Conservation (phyloP, 2,113 vertebrate species). For the Cyanistes caeruleus region DNA sequence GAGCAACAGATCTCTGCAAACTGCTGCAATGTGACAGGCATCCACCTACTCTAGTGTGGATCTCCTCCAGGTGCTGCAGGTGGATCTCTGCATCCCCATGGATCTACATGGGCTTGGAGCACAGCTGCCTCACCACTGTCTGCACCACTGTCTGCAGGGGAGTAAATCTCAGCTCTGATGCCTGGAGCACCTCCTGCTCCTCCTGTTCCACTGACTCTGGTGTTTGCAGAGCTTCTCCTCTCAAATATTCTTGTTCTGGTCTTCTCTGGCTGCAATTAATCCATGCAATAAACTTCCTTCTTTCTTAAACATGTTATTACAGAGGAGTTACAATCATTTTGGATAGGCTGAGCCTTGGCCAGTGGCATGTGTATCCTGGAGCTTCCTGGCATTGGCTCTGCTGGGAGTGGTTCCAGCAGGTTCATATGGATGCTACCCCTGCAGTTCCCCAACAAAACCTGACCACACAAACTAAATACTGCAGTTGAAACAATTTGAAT, state of each 20-base stretch:
- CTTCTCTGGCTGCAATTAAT: background rate
- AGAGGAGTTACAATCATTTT: background rate
- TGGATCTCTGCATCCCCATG: background rate
- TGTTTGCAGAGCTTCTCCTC: background rate
- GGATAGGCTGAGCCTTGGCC: background rate
- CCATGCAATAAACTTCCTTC: background rate
- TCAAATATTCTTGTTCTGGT: background rate
- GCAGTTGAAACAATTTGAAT: background rate
- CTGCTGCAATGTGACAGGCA: background rate
- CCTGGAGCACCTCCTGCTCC: background rate
- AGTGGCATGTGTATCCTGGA: accelerated
- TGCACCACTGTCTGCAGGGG: background rate
- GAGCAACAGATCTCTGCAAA: accelerated
- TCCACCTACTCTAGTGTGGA: background rate
- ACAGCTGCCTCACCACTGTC: background rate
- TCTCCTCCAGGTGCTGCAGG: background rate
- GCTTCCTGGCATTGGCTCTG: background rate
- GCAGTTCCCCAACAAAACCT: background rate
- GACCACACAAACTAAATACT: background rate
- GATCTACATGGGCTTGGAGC: no score
- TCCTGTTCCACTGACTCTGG: background rate
- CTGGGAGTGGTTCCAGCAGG: background rate
- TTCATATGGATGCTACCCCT: background rate
- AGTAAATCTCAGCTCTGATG: background rate
- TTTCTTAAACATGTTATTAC: background rate